Evolutionary conservation across 2,113 vertebrate species (phyloP).

Genomic region (Cyanocitta stelleri): DNA sequence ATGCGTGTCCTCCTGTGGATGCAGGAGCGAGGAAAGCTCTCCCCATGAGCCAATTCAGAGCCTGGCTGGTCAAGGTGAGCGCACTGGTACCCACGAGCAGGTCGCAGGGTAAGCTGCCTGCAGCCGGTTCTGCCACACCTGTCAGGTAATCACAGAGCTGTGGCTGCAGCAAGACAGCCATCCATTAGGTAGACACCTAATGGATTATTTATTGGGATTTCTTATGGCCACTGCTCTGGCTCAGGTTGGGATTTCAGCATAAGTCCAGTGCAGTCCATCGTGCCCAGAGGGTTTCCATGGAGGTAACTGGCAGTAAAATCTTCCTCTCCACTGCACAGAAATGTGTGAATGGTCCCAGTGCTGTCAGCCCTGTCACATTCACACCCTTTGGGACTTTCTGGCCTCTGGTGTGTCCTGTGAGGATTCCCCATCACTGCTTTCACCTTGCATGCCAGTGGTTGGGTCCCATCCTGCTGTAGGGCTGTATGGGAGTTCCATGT

Average conservation of each 20-base stretch:
- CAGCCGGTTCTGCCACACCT: rapidly evolving
- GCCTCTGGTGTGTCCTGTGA: not conserved
- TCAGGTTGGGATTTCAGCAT: not conserved
- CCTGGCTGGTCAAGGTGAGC: rapidly evolving
- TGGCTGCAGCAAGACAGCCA: no score
- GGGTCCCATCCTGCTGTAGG: rapidly evolving
- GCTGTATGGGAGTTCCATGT: not conserved
- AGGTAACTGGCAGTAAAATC: not conserved
- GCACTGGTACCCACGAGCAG: rapidly evolving
- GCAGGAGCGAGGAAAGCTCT: not conserved
- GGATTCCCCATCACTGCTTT: not conserved
- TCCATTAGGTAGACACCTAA: not conserved
- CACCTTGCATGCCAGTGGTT: rapidly evolving
- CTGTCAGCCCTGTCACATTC: not conserved
- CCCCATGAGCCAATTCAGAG: not conserved
- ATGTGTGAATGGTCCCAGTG: not conserved
- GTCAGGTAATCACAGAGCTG: not conserved
- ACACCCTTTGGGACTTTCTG: not conserved
- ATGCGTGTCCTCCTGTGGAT: not conserved
- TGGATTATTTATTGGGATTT: not conserved
- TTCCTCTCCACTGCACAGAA: not conserved
- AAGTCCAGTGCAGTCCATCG: not conserved
- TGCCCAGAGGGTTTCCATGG: not conserved
- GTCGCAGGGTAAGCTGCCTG: not conserved
- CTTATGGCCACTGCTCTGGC: not conserved